These are phyloP conservation scores for Aurelia sp. DNA, from an alignment of 30 jellyfish, hydroid and myxozoan species.

Conservation along the genomic window DNA sequence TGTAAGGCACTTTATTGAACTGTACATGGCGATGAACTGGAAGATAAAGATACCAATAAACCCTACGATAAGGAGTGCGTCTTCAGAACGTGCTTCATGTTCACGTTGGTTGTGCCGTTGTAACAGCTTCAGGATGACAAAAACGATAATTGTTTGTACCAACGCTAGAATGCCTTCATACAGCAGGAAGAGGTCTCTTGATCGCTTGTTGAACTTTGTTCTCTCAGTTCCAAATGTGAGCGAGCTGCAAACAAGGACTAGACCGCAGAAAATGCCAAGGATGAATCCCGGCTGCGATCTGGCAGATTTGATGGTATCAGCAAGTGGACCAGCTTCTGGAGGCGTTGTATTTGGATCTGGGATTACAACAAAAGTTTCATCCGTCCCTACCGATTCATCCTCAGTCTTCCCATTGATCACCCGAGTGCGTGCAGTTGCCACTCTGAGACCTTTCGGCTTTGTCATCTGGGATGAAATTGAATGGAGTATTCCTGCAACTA, in stretches of 20 bases:
- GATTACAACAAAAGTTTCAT: not conserved
- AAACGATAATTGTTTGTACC: not conserved
- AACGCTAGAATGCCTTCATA: not conserved
- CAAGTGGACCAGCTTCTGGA: not conserved
- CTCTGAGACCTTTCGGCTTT: not conserved
- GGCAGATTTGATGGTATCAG: not conserved
- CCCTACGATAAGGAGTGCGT: not conserved
- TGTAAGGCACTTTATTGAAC: not conserved
- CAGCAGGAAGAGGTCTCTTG: not conserved
- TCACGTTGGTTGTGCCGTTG: not conserved
- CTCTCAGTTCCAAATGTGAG: not conserved
- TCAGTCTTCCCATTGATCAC: not conserved
- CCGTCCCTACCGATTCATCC: not conserved
- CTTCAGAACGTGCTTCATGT: not conserved
- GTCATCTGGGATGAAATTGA: constrained; percentile 1
- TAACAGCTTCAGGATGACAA: not conserved
- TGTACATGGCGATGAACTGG: not conserved
- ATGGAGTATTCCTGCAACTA: constrained; percentile 17
- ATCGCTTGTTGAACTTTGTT: not conserved
- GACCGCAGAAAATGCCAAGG: not conserved
- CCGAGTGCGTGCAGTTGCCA: not conserved
- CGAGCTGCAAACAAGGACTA: not conserved
- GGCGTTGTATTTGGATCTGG: not conserved
- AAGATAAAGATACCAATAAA: not conserved
- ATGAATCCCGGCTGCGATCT: constrained; percentile 8